Percentiles rank a stretch among this genome's conserved stretches.
Evolutionary conservation across 1,140 invertebrate species (phyloP).

Genomic region (Calosoma granatense): DNA sequence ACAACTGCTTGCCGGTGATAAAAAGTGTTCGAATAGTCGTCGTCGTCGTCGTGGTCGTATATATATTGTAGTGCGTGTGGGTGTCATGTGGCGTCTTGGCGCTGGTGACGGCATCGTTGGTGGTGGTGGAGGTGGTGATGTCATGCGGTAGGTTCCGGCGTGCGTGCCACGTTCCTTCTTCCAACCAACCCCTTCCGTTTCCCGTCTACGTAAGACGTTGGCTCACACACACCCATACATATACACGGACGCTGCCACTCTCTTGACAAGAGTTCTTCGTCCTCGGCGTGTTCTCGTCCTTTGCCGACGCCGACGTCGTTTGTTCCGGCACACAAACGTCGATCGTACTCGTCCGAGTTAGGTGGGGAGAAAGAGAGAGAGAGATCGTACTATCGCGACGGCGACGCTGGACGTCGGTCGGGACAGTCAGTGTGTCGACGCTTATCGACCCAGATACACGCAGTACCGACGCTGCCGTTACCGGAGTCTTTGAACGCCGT

Average conservation of each 20-base stretch:
- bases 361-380: slow-evolving; percentile 1
- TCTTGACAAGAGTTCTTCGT: too few species aligned
- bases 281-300: neutral
- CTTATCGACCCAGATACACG: slow-evolving; percentile 24
- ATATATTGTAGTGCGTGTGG: too few species aligned
- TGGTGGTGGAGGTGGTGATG: neutral
- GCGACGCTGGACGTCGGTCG: slow-evolving; percentile 21
- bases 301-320: neutral
- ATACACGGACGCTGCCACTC: too few species aligned
- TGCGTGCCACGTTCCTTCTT: neutral
- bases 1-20: too few species aligned
- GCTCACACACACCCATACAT: too few species aligned
- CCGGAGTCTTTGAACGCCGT: slow-evolving; percentile 17
- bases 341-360: slow-evolving; percentile 1
- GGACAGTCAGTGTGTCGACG: slow-evolving; percentile 31
- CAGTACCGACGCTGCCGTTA: slow-evolving; percentile 13
- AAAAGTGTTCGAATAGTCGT: too few species aligned
- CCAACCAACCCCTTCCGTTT: neutral
- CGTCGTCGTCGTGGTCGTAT: too few species aligned
- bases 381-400: slow-evolving; percentile 21
- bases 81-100: too few species aligned
- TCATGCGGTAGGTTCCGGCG: neutral
- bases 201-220: too few species aligned
- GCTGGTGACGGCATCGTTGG: too few species aligned
- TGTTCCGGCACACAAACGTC: neutral